phyloP scores from a whole-genome alignment of 1,140 invertebrate species.

The Hylaeus anthracinus region DNA sequence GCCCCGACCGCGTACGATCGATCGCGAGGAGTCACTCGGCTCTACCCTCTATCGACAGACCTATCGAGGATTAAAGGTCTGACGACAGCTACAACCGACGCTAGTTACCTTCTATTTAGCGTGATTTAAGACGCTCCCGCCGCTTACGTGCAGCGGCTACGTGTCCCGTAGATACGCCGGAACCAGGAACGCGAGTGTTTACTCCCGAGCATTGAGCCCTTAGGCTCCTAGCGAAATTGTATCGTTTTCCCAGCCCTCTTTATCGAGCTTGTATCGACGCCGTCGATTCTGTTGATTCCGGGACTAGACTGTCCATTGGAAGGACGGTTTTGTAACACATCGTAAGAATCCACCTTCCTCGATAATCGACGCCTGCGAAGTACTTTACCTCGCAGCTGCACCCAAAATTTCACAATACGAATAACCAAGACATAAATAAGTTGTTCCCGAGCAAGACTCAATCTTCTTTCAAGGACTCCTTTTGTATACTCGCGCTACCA shows the following conservation, averaged over 20 bases:
- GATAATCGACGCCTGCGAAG: too few species aligned
- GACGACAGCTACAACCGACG: constrained; percentile 63
- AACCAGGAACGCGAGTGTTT: constrained; percentile 26
- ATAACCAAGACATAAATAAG: too few species aligned
- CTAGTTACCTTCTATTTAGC: constrained; percentile 64
- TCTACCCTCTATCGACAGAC: constrained; percentile 62
- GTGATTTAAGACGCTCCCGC: constrained; percentile 58
- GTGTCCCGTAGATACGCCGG: constrained; percentile 35
- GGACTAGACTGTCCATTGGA: too few species aligned
- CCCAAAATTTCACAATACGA: too few species aligned
- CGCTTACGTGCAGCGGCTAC: constrained; percentile 35
- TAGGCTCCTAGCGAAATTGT: constrained; percentile 18
- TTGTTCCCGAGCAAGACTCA: too few species aligned
- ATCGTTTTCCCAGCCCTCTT: constrained; percentile 5
- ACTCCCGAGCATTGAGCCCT: not conserved
- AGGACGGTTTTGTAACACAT: too few species aligned
- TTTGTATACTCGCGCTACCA: not conserved
- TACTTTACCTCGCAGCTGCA: too few species aligned
- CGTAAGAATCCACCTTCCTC: too few species aligned
- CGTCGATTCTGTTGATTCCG: not conserved
- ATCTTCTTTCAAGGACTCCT: too few species aligned
- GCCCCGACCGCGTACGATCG: constrained; percentile 54
- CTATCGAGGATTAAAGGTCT: constrained; percentile 62
- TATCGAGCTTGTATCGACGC: constrained; percentile 17
- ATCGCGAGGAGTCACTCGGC: constrained; percentile 59